These are phyloP conservation scores for Pristionchus arcanus DNA, from an alignment of 2,888 invertebrate genomes.

Conservation along the genomic window DNA sequence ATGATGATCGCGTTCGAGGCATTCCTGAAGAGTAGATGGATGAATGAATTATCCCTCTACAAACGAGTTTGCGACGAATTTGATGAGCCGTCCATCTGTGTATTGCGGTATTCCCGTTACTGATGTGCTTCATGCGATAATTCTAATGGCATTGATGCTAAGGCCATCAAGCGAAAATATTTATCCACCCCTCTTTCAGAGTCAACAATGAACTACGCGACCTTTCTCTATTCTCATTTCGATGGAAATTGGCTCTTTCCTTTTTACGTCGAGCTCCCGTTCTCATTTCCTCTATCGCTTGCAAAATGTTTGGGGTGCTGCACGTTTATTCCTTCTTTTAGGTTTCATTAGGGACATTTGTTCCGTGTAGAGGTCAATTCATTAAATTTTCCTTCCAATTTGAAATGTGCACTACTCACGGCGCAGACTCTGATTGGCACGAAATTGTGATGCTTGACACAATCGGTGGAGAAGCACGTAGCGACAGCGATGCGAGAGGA, in stretches of 20 bases:
- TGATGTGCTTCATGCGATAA: too few species aligned
- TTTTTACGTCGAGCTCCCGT: not conserved
- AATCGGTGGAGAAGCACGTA: slow-evolving; percentile 96
- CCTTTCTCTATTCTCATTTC: not conserved
- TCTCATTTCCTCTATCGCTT: slow-evolving; percentile 20
- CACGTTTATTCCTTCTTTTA: not conserved
- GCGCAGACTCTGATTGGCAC: slow-evolving; percentile 89
- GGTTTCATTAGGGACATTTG: not conserved
- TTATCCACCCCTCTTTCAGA: not conserved
- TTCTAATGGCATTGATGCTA: too few species aligned
- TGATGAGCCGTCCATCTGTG: not conserved
- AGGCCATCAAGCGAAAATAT: not conserved
- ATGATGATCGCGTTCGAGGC: slow-evolving; percentile 66
- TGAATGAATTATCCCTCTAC: not conserved
- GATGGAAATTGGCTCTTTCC: slow-evolving; percentile 11
- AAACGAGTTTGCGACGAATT: not conserved
- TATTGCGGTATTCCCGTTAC: too few species aligned
- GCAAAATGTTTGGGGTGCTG: not conserved
- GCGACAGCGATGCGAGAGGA: slow-evolving; percentile 89
- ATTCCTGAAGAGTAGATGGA: slow-evolving; percentile 63
- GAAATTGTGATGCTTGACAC: slow-evolving; percentile 95
- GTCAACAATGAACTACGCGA: not conserved
- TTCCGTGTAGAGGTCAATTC: not conserved
- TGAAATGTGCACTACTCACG: slow-evolving; percentile 61
- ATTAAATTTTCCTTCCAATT: not conserved